These are phyloP conservation scores for Trichogramma pretiosum DNA, from an alignment of 1,140 invertebrate genomes.

Conservation along the genomic window DNA sequence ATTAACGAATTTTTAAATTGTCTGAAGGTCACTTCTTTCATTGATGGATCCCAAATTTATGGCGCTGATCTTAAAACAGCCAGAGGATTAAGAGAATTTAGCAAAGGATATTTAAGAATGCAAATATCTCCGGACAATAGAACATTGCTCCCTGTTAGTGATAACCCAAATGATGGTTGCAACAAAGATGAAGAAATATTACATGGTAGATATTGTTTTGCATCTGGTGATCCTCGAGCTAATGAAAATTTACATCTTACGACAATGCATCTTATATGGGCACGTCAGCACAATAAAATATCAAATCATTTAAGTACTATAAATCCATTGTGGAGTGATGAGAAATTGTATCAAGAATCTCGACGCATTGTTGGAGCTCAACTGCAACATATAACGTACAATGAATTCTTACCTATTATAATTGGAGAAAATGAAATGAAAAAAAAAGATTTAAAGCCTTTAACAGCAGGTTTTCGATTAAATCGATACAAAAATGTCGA, in stretches of 20 bases:
- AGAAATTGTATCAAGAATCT: constrained; percentile 70
- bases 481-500: constrained; percentile 54
- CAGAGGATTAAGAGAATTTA: constrained; percentile 47
- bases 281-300: constrained; percentile 76
- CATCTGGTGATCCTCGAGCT: constrained; percentile 65
- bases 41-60: constrained; percentile 85
- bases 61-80: constrained; percentile 53
- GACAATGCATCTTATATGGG: constrained; percentile 71
- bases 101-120: constrained; percentile 56
- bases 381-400: constrained; percentile 80
- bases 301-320: constrained; percentile 52
- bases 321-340: constrained; percentile 80
- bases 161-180: constrained; percentile 64
- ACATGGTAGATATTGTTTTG: constrained; percentile 68
- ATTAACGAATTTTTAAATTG: constrained; percentile 2
- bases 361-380: constrained; percentile 71
- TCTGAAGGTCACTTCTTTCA: constrained; percentile 59
- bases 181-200: constrained; percentile 57
- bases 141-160: constrained; percentile 61
- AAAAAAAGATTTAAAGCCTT: constrained; percentile 52
- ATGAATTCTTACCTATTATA: constrained; percentile 77
- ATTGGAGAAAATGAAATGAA: constrained; percentile 54
- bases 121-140: constrained; percentile 54
- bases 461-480: constrained; percentile 51
- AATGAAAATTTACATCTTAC: constrained; percentile 78